These are phyloP conservation scores for Nomada ferruginata DNA, from an alignment of 2,888 invertebrate genomes.

Conservation along the genomic window DNA sequence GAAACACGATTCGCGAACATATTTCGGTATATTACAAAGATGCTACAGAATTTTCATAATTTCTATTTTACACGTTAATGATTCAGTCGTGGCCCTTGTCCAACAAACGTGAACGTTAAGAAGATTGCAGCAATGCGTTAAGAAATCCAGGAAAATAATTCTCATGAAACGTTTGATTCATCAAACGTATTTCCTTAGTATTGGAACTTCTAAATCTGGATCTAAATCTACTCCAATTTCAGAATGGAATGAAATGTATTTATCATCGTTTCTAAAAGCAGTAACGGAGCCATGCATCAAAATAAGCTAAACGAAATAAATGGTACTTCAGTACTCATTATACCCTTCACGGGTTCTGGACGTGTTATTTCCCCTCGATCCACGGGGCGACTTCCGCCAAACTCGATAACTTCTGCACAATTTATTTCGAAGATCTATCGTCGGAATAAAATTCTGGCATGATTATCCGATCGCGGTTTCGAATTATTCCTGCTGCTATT, in stretches of 20 bases:
- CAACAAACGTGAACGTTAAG: too few species aligned
- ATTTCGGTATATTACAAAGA: too few species aligned
- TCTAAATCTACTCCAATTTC: not conserved
- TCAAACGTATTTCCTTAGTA: too few species aligned
- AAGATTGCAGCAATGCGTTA: too few species aligned
- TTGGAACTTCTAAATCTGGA: too few species aligned
- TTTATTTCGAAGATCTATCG: slow-evolving; percentile 8
- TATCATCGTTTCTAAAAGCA: not conserved
- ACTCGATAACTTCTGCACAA: not conserved
- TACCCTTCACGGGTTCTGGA: not conserved
- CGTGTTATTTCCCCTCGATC: not conserved
- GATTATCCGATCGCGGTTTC: slow-evolving; percentile 1
- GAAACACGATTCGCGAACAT: too few species aligned
- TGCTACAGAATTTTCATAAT: too few species aligned
- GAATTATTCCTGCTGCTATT: slow-evolving; percentile 10
- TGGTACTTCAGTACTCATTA: not conserved
- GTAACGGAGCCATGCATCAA: too few species aligned
- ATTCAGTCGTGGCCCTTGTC: too few species aligned
- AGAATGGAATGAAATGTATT: not conserved
- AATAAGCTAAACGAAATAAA: not conserved
- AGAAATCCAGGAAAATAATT: too few species aligned
- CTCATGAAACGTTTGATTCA: too few species aligned
- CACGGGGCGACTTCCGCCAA: not conserved
- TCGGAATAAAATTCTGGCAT: slow-evolving; percentile 1
- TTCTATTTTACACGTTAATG: too few species aligned